Conservation (phyloP, 1,140 invertebrate species). For the Drosophila lacteicornis region DNA sequence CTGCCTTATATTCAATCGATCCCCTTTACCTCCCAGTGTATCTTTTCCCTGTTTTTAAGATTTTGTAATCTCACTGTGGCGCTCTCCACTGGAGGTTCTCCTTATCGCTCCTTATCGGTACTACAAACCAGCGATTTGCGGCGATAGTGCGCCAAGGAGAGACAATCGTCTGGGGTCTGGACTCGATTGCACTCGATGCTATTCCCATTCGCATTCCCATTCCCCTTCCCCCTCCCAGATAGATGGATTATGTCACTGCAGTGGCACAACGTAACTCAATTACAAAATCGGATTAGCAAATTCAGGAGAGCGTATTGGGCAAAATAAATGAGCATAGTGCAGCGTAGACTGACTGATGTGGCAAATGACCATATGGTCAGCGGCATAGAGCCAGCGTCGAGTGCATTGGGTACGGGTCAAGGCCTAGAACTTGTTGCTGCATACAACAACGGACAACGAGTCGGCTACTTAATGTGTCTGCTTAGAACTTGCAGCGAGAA, state of each 20-base stretch:
- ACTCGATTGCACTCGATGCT: conserved; percentile 15
- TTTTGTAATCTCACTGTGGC: conserved; percentile 40
- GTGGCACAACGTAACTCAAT: conserved; percentile 58
- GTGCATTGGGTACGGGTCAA: conserved; percentile 44
- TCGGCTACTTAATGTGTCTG: conserved; percentile 33
- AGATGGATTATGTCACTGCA: conserved; percentile 64
- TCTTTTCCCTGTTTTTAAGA: conserved; percentile 14
- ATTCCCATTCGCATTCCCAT: conserved; percentile 1
- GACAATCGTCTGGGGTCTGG: conserved; percentile 13
- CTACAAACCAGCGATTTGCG: conserved; percentile 5
- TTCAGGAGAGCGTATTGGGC: conserved; percentile 43
- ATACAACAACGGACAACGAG: conserved; percentile 9
- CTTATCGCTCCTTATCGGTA: conserved; percentile 48
- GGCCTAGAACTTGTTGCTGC: conserved; percentile 44
- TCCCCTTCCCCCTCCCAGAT: not conserved
- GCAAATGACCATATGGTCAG: conserved; percentile 40
- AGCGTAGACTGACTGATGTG: conserved; percentile 26
- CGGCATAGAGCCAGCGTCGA: conserved; percentile 13
- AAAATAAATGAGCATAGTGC: conserved; percentile 24
- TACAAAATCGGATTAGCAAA: conserved; percentile 74
- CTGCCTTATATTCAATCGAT: too few species aligned
- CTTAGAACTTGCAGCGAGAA: conserved; percentile 8
- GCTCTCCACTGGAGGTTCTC: conserved; percentile 49
- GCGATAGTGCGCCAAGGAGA: conserved; percentile 22
- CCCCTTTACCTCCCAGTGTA: not conserved